These are phyloP conservation scores for Lagria hirta DNA, from an alignment of 2,888 invertebrate species.

Conservation along the genomic window DNA sequence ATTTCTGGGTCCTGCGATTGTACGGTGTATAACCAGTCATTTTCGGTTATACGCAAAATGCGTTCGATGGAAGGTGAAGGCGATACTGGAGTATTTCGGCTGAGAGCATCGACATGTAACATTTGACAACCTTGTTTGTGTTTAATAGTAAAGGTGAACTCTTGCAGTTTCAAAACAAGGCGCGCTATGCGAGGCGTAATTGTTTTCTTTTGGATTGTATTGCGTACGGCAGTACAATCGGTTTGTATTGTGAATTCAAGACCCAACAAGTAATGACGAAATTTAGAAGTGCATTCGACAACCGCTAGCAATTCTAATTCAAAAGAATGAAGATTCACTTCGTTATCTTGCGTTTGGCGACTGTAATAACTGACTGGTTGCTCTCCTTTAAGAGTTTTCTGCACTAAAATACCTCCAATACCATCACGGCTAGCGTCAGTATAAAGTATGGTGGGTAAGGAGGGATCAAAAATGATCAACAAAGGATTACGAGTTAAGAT, in stretches of 20 bases:
- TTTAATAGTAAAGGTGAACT: not conserved
- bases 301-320: not conserved
- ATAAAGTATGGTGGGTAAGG: not conserved
- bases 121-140: not conserved
- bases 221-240: constrained; percentile 19
- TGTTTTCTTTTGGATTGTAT: constrained; percentile 37
- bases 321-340: not conserved
- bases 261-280: constrained; percentile 26
- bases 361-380: constrained; percentile 1
- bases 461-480: not conserved
- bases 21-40: not conserved
- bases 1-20: not conserved
- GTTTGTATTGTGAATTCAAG: constrained; percentile 2
- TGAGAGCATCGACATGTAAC: not conserved
- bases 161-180: constrained; percentile 38
- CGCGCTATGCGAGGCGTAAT: constrained; percentile 37
- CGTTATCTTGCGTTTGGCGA: not conserved
- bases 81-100: not conserved
- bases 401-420: constrained; percentile 3
- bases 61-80: not conserved
- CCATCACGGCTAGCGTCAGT: constrained; percentile 2
- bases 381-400: constrained; percentile 1
- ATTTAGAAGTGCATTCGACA: not conserved
- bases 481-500: not conserved
- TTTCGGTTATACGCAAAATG: not conserved